Percentiles rank a stretch among this genome's conserved stretches.
Conservation (phyloP, 1,140 invertebrate species). For the Chironomus striatipennis region DNA sequence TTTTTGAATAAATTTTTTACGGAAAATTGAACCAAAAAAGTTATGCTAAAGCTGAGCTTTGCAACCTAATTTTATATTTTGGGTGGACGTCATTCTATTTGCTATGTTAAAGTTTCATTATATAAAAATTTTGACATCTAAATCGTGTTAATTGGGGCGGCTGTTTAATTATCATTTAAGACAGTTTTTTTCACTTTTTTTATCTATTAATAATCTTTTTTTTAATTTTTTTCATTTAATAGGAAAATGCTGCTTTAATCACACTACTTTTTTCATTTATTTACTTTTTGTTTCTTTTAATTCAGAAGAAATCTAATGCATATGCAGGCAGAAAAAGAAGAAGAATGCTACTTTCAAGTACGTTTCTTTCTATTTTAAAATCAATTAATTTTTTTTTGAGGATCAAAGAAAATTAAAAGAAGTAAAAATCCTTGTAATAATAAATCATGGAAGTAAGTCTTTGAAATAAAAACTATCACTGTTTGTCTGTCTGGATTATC, state of each 20-base stretch:
- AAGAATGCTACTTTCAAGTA: background rate
- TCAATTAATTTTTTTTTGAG: no score
- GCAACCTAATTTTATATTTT: background rate
- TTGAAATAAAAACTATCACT: no score
- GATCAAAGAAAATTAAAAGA: no score
- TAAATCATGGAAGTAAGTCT: no score
- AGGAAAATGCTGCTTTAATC: background rate
- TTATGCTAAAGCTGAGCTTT: conserved; percentile 12
- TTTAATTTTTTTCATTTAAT: background rate
- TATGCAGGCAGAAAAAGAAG: background rate
- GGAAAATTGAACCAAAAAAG: background rate
- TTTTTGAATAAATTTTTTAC: background rate
- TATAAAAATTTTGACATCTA: conserved; percentile 9
- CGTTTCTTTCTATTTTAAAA: no score
- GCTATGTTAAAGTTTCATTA: background rate
- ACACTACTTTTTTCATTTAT: background rate
- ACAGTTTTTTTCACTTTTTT: background rate
- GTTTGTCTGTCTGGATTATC: no score
- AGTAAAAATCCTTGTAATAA: no score
- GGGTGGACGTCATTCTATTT: conserved; percentile 11
- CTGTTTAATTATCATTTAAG: conserved; percentile 14
- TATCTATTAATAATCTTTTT: no score
- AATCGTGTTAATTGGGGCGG: background rate
- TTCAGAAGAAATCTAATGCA: background rate
- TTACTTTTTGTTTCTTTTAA: background rate